A percentile compares a stretch with the other conserved stretches of the same genome.
Evolutionary conservation across 2,888 invertebrate species (phyloP).

Genomic region (Apantesis nais): DNA sequence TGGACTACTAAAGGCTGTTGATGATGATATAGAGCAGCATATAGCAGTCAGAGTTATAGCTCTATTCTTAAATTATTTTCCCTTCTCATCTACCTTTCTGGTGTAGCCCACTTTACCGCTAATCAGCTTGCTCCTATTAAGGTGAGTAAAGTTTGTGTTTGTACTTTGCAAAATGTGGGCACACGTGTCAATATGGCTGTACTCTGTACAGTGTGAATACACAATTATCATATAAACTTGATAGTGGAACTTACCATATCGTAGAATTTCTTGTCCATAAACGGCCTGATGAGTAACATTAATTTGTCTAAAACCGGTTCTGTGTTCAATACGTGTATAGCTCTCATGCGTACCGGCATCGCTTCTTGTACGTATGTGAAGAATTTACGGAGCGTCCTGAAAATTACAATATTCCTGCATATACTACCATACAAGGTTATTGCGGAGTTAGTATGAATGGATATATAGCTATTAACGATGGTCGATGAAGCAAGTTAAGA

Average conservation of each 20-base stretch:
- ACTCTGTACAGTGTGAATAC: not conserved
- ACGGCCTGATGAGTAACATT: slow-evolving; percentile 85
- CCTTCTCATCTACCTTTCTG: no score
- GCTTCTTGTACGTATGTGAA: slow-evolving; percentile 90
- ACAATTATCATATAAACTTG: not conserved
- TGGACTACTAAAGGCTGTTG: no score
- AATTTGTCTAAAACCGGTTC: slow-evolving; percentile 86
- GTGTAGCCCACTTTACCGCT: no score
- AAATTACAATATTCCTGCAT: slow-evolving; percentile 26
- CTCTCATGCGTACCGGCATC: slow-evolving; percentile 87
- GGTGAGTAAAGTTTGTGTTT: no score
- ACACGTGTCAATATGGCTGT: no score
- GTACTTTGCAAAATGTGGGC: no score
- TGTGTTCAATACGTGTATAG: slow-evolving; percentile 88
- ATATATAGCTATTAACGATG: not conserved
- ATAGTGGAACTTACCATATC: slow-evolving; percentile 72
- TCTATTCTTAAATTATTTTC: no score
- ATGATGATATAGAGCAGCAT: no score
- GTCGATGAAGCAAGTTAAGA: not conserved
- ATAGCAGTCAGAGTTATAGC: no score
- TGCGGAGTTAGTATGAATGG: not conserved
- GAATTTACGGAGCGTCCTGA: slow-evolving; percentile 86
- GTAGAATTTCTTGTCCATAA: slow-evolving; percentile 85
- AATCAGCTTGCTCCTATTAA: no score
- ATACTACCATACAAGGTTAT: not conserved